Evolutionary conservation across 2,797 vertebrate species (phyloP).

Genomic region (Hemitrygon akajei): DNA sequence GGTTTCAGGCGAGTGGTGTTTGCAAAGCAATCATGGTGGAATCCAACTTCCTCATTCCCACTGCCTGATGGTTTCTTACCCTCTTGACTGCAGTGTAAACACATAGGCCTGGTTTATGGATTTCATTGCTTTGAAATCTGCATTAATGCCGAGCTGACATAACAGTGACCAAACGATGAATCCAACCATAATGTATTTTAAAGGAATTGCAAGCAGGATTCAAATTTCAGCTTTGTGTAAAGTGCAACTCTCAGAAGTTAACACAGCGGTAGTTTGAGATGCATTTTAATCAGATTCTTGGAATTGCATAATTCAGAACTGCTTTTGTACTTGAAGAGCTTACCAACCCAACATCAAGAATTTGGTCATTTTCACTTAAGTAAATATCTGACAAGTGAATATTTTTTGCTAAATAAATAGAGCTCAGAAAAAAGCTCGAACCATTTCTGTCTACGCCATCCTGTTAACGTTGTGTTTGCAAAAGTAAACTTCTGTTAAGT

Average conservation of each 20-base stretch:
- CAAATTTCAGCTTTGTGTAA: not conserved
- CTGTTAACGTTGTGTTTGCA: not conserved
- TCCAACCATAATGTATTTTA: not conserved
- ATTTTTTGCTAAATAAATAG: slow-evolving; percentile 15
- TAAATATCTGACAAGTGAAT: slow-evolving; percentile 24
- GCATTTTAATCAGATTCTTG: not conserved
- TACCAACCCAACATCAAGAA: not conserved
- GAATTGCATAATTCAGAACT: not conserved
- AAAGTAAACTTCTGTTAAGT: slow-evolving; percentile 27
- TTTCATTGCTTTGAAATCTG: not conserved
- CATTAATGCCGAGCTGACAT: not conserved
- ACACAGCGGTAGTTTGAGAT: not conserved
- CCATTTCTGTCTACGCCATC: slow-evolving; percentile 10
- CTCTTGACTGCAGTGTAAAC: not conserved
- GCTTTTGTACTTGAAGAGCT: not conserved
- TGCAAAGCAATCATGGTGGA: not conserved
- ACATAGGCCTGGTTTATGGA: not conserved
- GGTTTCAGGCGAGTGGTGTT: not conserved
- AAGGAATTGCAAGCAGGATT: not conserved
- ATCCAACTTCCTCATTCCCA: not conserved
- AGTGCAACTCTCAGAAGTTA: not conserved
- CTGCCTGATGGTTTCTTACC: no score
- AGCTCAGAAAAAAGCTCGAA: not conserved
- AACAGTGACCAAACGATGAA: not conserved
- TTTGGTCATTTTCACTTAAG: not conserved